phyloP scores from a whole-genome alignment of 2,797 vertebrate species.

The Manis crassicaudata region DNA sequence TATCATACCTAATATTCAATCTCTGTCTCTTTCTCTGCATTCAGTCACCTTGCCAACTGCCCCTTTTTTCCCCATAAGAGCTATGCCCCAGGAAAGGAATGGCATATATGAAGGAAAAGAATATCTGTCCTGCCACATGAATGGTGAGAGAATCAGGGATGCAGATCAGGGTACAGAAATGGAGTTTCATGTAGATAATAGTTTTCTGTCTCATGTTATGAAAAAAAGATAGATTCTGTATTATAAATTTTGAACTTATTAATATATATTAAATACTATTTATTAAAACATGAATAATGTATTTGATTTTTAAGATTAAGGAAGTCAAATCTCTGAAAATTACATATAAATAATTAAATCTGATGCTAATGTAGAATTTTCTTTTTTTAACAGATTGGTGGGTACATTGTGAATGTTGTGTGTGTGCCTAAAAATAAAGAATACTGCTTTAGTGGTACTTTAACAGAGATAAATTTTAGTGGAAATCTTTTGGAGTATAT shows the following conservation, averaged over 20 bases:
- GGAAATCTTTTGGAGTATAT: neutral
- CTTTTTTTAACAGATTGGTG: neutral
- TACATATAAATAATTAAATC: slow-evolving; percentile 30
- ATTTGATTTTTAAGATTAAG: neutral
- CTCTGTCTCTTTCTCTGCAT: neutral
- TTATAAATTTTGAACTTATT: slow-evolving; percentile 23
- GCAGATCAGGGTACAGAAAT: neutral
- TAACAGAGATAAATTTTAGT: neutral
- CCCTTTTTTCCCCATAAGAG: neutral
- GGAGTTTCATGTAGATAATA: neutral
- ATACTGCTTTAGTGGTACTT: neutral
- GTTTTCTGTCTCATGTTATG: neutral
- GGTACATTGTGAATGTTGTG: neutral
- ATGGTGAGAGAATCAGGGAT: neutral
- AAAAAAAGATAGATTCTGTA: neutral
- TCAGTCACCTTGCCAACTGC: neutral
- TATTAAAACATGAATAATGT: slow-evolving; percentile 29
- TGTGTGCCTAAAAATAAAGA: neutral
- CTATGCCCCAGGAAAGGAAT: neutral
- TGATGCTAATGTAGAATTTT: neutral
- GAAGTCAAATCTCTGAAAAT: slow-evolving; percentile 53
- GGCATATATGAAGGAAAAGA: neutral
- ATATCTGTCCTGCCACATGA: neutral
- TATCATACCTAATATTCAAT: neutral
- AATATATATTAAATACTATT: neutral